Conservation (phyloP, 1,140 invertebrate genomes). For the Leptonema lineaticorne region DNA sequence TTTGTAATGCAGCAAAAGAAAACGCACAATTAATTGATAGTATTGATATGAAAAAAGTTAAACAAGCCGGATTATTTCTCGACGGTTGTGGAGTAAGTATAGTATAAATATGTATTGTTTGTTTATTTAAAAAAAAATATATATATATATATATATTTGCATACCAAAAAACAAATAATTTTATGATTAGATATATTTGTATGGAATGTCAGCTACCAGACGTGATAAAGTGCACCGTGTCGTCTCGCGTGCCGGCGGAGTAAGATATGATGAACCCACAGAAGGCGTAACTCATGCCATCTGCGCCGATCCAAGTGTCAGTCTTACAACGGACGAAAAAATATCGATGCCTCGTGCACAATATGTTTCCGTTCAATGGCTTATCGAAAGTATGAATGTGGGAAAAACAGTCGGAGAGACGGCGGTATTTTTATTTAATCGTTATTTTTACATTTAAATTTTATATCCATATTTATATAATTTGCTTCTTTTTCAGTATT, state of each 20-base stretch:
- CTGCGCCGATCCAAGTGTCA: constrained; percentile 60
- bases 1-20: constrained; percentile 27
- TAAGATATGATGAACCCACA: constrained; percentile 72
- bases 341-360: constrained; percentile 56
- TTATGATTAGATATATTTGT: constrained; percentile 59
- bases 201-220: constrained; percentile 63
- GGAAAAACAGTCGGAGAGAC: constrained; percentile 62
- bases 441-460: background rate
- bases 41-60: constrained; percentile 65
- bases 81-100: constrained; percentile 80
- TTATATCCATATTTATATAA: background rate
- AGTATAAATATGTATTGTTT: no score
- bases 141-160: background rate
- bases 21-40: constrained; percentile 49
- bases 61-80: constrained; percentile 74
- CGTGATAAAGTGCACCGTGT: constrained; percentile 77
- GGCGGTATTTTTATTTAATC: constrained; percentile 12
- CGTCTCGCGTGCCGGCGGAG: constrained; percentile 78
- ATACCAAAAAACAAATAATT: constrained; percentile 4
- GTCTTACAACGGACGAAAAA: background rate
- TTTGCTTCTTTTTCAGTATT: constrained; percentile 32
- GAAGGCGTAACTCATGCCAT: constrained; percentile 80
- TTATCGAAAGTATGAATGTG: constrained; percentile 69
- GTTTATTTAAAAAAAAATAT: constrained; percentile 25
- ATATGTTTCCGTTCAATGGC: constrained; percentile 71